Percentiles rank a stretch among this genome's conserved stretches.
Conservation (phyloP, 2,797 vertebrate genomes). For the Zenarchopterus dispar region DNA sequence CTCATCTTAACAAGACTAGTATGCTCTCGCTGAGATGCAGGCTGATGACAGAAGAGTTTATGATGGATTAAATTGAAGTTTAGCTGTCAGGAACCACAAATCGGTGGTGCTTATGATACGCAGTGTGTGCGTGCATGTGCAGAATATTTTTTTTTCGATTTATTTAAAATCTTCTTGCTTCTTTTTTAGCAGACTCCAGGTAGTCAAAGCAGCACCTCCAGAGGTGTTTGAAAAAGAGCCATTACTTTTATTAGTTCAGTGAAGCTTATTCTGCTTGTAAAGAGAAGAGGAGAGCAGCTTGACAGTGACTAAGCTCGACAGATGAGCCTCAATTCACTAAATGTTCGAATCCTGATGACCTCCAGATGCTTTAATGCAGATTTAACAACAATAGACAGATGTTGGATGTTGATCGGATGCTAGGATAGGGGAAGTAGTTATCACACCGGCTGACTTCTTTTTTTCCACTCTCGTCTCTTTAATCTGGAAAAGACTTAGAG, state of each 20-base stretch:
- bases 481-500: constrained; percentile 72
- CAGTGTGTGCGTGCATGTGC: neutral
- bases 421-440: constrained; percentile 45
- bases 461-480: constrained; percentile 42
- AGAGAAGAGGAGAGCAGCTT: constrained; percentile 45
- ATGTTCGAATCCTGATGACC: constrained; percentile 76
- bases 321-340: constrained; percentile 79
- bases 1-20: constrained; percentile 41
- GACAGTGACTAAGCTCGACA: constrained; percentile 67
- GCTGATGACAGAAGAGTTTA: constrained; percentile 21
- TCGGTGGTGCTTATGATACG: neutral
- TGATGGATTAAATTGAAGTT: constrained; percentile 21
- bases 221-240: constrained; percentile 35
- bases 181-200: constrained; percentile 5
- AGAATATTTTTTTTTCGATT: neutral
- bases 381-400: constrained; percentile 82
- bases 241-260: constrained; percentile 31
- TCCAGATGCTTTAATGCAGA: constrained; percentile 76
- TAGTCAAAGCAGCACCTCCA: constrained; percentile 3
- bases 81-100: constrained; percentile 13
- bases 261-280: constrained; percentile 3
- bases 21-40: constrained; percentile 30
- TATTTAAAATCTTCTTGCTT: neutral
- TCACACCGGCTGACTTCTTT: constrained; percentile 49
- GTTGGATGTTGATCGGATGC: constrained; percentile 67